Conservation (phyloP, 2,797 vertebrate genomes). For the Myotis findleyi region DNA sequence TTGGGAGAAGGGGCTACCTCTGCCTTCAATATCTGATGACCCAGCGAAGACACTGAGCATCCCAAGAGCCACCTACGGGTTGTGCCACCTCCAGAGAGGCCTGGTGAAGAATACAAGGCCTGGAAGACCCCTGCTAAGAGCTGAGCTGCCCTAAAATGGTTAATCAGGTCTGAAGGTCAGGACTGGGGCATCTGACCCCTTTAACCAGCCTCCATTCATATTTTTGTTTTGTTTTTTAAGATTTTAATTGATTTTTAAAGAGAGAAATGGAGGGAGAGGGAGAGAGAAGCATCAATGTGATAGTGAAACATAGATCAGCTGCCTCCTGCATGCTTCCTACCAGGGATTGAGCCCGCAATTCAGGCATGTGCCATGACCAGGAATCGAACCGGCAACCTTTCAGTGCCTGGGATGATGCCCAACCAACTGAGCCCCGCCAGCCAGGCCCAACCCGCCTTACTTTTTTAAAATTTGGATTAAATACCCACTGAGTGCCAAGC, state of each 20-base stretch:
- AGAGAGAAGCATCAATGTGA: neutral
- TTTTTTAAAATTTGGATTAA: neutral
- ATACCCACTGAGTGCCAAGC: neutral
- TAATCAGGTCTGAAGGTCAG: neutral
- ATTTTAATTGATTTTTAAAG: neutral
- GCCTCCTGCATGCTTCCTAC: neutral
- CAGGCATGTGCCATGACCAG: neutral
- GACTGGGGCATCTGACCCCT: neutral
- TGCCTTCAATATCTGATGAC: neutral
- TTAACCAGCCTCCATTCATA: neutral
- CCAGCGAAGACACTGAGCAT: neutral
- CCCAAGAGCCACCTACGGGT: neutral
- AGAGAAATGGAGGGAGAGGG: neutral
- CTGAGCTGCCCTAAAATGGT: no score
- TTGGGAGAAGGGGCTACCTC: neutral
- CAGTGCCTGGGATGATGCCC: neutral
- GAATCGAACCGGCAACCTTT: neutral
- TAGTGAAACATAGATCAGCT: neutral
- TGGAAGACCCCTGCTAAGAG: fast-evolving
- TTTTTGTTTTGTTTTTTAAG: neutral
- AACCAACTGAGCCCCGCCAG: neutral
- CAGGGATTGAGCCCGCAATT: neutral
- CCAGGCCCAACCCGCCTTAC: neutral
- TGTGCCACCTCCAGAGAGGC: neutral
- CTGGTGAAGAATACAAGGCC: neutral